These are phyloP conservation scores for Meta bourneti DNA, from an alignment of 2,888 invertebrate genomes.

Conservation along the genomic window DNA sequence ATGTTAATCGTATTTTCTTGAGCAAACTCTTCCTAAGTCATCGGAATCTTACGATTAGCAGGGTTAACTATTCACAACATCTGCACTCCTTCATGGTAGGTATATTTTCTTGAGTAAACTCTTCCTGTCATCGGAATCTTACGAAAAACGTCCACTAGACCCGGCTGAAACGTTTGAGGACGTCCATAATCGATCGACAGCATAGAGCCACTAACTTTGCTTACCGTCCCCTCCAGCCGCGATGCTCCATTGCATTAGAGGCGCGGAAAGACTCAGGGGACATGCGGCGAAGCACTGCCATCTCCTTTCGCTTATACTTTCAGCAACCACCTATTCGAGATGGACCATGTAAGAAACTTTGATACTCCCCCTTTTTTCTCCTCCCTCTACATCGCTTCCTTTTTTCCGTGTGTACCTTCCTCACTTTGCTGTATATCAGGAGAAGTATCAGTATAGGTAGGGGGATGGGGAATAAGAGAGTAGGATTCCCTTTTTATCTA, in stretches of 20 bases:
- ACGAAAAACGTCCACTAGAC: too few species aligned
- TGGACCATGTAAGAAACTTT: constrained; percentile 58
- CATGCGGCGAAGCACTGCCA: constrained; percentile 21
- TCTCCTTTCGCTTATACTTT: constrained; percentile 54
- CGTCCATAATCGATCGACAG: not conserved
- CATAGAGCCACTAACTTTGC: not conserved
- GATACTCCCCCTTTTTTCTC: constrained; percentile 4
- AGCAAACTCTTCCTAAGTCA: too few species aligned
- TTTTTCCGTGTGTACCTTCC: constrained; percentile 29
- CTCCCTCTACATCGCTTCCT: not conserved
- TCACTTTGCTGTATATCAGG: constrained; percentile 25
- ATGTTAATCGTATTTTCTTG: too few species aligned
- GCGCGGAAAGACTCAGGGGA: constrained; percentile 37
- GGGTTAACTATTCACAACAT: too few species aligned
- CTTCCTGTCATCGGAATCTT: too few species aligned
- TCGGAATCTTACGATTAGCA: too few species aligned
- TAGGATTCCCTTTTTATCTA: constrained; percentile 30
- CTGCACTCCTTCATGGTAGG: too few species aligned
- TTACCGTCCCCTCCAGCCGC: not conserved
- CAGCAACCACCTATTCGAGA: constrained; percentile 59
- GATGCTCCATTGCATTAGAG: constrained; percentile 55
- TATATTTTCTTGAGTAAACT: too few species aligned
- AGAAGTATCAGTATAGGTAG: constrained; percentile 30
- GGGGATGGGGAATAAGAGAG: not conserved
- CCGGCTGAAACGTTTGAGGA: too few species aligned